Evolutionary conservation across 2,113 vertebrate genomes (phyloP).

Genomic region (Cygnus atratus): DNA sequence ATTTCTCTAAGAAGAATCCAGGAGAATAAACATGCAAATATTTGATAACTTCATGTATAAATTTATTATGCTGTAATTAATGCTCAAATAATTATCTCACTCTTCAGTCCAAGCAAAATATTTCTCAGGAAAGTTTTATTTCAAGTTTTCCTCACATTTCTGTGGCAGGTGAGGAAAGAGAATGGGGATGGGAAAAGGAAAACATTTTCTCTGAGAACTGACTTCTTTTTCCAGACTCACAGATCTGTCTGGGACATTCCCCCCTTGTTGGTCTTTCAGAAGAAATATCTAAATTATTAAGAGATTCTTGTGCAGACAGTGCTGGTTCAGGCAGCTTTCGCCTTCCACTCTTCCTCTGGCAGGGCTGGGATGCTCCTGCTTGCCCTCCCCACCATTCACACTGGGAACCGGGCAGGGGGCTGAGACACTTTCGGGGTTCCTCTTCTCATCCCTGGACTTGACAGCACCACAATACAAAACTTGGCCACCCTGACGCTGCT

Average conservation of each 20-base stretch:
- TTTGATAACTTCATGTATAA: background rate
- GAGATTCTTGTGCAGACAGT: background rate
- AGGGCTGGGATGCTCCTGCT: no score
- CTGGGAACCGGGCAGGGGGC: no score
- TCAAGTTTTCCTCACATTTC: background rate
- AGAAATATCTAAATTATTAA: background rate
- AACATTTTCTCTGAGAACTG: background rate
- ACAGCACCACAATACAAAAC: background rate
- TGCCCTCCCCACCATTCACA: background rate
- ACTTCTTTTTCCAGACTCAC: background rate
- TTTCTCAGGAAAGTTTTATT: background rate
- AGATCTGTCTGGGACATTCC: background rate
- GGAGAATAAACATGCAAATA: background rate
- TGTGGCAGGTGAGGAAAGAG: background rate
- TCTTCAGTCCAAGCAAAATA: background rate
- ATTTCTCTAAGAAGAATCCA: background rate
- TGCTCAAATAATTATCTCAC: background rate
- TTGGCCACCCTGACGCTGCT: slow-evolving; percentile 10
- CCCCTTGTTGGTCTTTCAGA: background rate
- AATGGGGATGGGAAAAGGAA: background rate
- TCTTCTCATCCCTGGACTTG: background rate
- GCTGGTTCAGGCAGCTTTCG: background rate
- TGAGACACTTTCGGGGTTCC: background rate
- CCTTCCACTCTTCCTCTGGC: no score
- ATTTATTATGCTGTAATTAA: background rate